These are phyloP conservation scores for Pseudomugil tenellus DNA, from an alignment of 2,797 vertebrate genomes.

Conservation along the genomic window DNA sequence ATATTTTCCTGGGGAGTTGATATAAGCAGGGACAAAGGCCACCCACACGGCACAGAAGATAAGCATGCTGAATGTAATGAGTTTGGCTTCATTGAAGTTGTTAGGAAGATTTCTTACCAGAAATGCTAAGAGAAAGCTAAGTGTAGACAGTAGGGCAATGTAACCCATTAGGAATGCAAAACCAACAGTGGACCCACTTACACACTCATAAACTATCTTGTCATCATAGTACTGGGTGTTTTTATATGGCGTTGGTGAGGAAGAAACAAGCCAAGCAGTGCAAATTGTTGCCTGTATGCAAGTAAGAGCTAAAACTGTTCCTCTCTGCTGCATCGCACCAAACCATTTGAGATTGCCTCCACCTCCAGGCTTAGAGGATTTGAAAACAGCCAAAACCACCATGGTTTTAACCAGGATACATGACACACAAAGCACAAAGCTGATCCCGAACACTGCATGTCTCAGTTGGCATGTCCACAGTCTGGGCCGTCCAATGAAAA, in stretches of 20 bases:
- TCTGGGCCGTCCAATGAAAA: constrained; percentile 63
- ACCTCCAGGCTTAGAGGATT: constrained; percentile 59
- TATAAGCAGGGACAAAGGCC: constrained; percentile 71
- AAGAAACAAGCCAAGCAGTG: constrained; percentile 57
- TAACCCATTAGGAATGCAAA: constrained; percentile 69
- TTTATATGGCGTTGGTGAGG: constrained; percentile 68
- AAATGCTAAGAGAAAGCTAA: constrained; percentile 72
- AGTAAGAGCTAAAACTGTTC: constrained; percentile 66
- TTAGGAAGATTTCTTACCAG: constrained; percentile 71
- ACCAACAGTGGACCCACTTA: constrained; percentile 62
- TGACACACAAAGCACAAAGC: constrained; percentile 65
- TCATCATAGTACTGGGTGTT: constrained; percentile 66
- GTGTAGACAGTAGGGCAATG: constrained; percentile 67
- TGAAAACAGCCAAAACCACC: constrained; percentile 66
- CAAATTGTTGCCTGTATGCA: constrained; percentile 55
- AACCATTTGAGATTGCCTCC: constrained; percentile 70
- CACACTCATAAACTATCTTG: constrained; percentile 75
- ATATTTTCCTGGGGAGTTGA: constrained; percentile 80
- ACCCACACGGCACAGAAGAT: constrained; percentile 65
- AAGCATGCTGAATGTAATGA: constrained; percentile 75
- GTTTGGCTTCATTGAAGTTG: constrained; percentile 72
- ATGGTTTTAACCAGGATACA: constrained; percentile 70
- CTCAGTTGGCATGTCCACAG: constrained; percentile 56
- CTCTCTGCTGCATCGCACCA: constrained; percentile 67
- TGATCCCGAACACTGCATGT: constrained; percentile 59